These are phyloP conservation scores for Lasioglossum vierecki DNA, from an alignment of 2,888 invertebrate species.

Conservation along the genomic window DNA sequence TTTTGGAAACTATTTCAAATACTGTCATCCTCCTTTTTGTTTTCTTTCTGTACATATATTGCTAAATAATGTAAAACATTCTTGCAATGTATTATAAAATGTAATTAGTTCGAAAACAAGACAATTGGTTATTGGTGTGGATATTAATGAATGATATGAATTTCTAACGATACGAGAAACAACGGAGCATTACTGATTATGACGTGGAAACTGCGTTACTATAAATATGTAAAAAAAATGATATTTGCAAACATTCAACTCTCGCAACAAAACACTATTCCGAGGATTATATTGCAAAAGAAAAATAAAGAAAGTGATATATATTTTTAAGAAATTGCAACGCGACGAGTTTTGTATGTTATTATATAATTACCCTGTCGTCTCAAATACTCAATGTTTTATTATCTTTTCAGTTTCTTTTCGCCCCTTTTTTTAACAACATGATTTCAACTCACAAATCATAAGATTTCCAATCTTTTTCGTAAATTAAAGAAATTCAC, in stretches of 20 bases:
- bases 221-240: constrained; percentile 70
- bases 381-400: constrained; percentile 39
- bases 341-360: constrained; percentile 59
- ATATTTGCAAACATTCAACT: constrained; percentile 70
- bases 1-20: constrained; percentile 53
- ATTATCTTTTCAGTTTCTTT: background rate
- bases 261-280: constrained; percentile 71
- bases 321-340: constrained; percentile 79
- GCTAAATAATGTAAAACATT: constrained; percentile 67
- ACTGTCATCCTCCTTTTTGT: constrained; percentile 47
- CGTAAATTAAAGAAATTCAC: constrained; percentile 25
- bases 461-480: constrained; percentile 17
- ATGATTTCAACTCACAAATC: constrained; percentile 33
- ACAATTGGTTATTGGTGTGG: constrained; percentile 64
- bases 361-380: constrained; percentile 60
- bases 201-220: constrained; percentile 65
- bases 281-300: constrained; percentile 75
- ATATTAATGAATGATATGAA: constrained; percentile 41
- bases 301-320: constrained; percentile 79
- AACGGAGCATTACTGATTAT: constrained; percentile 69
- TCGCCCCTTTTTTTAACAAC: background rate
- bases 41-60: constrained; percentile 73
- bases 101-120: constrained; percentile 66
- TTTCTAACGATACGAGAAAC: constrained; percentile 57
- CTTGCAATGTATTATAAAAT: constrained; percentile 68